Base-by-base conservation (phyloP, 2,113 vertebrate genomes). In the Hemicordylus capensis region DNA sequence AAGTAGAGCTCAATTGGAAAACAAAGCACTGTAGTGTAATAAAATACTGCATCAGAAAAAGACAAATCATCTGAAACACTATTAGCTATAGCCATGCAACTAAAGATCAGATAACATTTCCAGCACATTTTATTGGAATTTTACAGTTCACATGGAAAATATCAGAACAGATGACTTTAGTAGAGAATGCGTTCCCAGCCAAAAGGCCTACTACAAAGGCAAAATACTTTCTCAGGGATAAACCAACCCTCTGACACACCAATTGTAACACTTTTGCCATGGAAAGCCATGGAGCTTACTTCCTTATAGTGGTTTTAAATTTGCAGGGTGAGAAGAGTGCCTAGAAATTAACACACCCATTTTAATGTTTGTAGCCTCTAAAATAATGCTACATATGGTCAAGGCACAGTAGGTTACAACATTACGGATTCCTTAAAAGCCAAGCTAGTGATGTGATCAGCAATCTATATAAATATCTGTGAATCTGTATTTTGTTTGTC, bases 41-140 rank as follows among this genome's bases (percentile, higher is more conserved):
- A 81, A 87, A 75, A 70, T 31, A 80, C 17, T 44, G 22, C 8
- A 66, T 39, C 8, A 76, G 69, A 72, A 84, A 84, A 64, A 66
- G 22, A 31, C 24, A 11, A 51, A 9, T 15, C 31, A n/a, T 37
- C n/a, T 6, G 10, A 78, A 67, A 1, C 31, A 59, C 46, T 85
- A 42, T 83, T 73, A n/a, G 24, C 44, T 3, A 22, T 59, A 82
- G 22, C 3, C 75, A 79, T n/a, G 54, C 1, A 61, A 22, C 44
- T 79, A 1, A 8, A 63, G 8, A 44, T 66, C 0, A 1, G 59
- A 85, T 2, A 31, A 42, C 1, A 87, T 6, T 73, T 28, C 70
- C 1, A 9, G 46, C 42, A 44, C 51, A 54, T 12, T n/a, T n/a
- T n/a, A n/a, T n/a, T n/a, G n/a, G 69, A 48, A 67, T 48, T n/a